Evolutionary conservation across 2,888 invertebrate genomes (phyloP).

Genomic region (Apotomis capreana): DNA sequence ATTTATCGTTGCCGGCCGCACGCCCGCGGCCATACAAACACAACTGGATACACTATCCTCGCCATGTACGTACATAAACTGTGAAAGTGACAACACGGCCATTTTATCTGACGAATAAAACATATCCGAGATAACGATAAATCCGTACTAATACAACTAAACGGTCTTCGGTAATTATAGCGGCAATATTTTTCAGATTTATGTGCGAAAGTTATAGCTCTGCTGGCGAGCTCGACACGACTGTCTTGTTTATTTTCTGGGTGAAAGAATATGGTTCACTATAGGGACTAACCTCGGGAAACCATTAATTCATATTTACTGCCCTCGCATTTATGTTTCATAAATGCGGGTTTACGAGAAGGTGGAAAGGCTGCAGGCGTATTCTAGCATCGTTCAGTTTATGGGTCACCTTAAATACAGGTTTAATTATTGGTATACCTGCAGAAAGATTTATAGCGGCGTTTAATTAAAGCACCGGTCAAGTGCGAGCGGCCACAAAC

Average conservation of each 20-base stretch:
- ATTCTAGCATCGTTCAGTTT: constrained; percentile 66
- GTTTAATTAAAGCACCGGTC: constrained; percentile 59
- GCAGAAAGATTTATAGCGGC: constrained; percentile 60
- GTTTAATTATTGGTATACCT: constrained; percentile 62
- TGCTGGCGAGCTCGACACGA: constrained; percentile 45
- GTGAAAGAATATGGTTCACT: constrained; percentile 48
- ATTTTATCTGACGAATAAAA: constrained; percentile 29
- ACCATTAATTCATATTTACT: constrained; percentile 80
- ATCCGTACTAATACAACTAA: constrained; percentile 33
- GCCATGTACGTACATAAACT: constrained; percentile 34
- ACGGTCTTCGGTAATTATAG: constrained; percentile 35
- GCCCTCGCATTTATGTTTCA: constrained; percentile 78
- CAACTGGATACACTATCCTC: constrained; percentile 8
- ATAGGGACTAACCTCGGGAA: constrained; percentile 68
- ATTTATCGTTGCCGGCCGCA: constrained; percentile 30
- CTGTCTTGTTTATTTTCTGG: constrained; percentile 38
- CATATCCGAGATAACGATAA: constrained; percentile 33
- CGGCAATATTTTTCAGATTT: constrained; percentile 45
- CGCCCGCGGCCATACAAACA: neutral
- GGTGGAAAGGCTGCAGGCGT: constrained; percentile 70
- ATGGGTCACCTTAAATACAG: constrained; percentile 73
- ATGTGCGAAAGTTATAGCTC: constrained; percentile 47
- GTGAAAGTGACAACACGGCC: constrained; percentile 25
- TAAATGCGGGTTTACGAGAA: constrained; percentile 75
- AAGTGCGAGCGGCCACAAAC: constrained; percentile 16